Evolutionary conservation across 2,113 vertebrate genomes (phyloP), one percentile per base, ranked within the genome.

Genomic region (Oreochromis aureus): DNA sequence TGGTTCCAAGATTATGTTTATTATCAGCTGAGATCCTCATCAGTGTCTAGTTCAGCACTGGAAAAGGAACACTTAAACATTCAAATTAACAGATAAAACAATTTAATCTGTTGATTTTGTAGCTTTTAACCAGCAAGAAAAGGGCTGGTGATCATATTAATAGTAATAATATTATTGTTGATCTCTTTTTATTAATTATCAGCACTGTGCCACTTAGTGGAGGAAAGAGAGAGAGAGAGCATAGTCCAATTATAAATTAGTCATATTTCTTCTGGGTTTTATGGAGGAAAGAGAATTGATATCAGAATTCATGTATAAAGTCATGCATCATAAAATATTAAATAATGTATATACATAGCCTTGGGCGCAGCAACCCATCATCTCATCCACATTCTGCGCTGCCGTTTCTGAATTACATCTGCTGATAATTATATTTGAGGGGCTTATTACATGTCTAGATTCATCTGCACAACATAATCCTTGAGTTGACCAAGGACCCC

Each of bases 271-370:
- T 80, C 16, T 87, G 48, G 82, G 86, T 86, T 92, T 82, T 24
- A 66, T 36, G 22, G 48, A 80, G 86, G 56, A 71, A 91, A 85
- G 36, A 92, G 46, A 92, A 91, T 80, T 86, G 22, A 84, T 84
- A 78, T 86, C 63, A 89, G 82, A 86, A 88, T 89, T 90, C 83
- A 87, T 88, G 80, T 90, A 84, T 82, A 80, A 90, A 89, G 85
- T 81, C 81, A 86, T 87, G 81, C 91, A 88, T 92, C 88, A 89
- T 92, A 56, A 91, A 91, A 84, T 82, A 90, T 91, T 86, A 51
- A 93, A 90, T 84, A 76, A 87, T 93, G 51, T 90, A 93, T 93
- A 91, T 94, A 86, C 86, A 86, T 85, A 84, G 85, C 89, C 89
- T 61, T 80, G 73, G 55, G 89, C 61, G 39, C 27, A 84, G 83